Percentiles rank a stretch among this genome's conserved stretches.
Conservation (phyloP, 92 coral and sea anemone genomes). For the Chrysogorgia sp. region DNA sequence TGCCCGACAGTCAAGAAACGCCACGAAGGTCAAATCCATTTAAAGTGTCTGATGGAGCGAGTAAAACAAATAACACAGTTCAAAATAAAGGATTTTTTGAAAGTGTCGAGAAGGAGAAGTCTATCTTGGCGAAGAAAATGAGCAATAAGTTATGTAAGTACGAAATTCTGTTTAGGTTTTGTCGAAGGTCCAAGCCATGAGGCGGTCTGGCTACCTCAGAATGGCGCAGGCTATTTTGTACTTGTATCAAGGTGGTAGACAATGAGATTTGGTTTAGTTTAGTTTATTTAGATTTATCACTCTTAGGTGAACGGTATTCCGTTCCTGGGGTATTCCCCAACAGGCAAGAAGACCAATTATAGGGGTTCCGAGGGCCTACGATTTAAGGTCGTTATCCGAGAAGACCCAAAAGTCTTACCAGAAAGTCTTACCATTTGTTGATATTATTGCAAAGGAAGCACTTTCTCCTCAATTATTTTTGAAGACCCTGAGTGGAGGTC, state of each 20-base stretch:
- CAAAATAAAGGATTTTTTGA: conserved; percentile 84
- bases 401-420: too few relatives aligned
- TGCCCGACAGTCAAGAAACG: conserved; percentile 49
- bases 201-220: neutral
- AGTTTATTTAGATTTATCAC: neutral
- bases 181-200: neutral
- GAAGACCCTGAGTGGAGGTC: too few relatives aligned
- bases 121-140: conserved; percentile 54
- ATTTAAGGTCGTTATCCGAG: too few relatives aligned
- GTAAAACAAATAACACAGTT: conserved; percentile 54
- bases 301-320: too few relatives aligned
- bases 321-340: too few relatives aligned
- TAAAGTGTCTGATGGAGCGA: conserved; percentile 69
- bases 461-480: too few relatives aligned
- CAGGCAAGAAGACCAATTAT: too few relatives aligned
- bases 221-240: neutral
- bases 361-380: too few relatives aligned
- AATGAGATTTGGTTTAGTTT: neutral
- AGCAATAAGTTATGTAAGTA: conserved; percentile 70
- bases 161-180: neutral
- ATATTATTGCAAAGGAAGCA: too few relatives aligned
- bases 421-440: too few relatives aligned
- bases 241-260: neutral
- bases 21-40: conserved; percentile 91
- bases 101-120: conserved; percentile 85